A percentile compares a stretch with the other conserved stretches of the same genome.
Conservation (phyloP, 2,113 vertebrate genomes). For the Willisornis vidua region DNA sequence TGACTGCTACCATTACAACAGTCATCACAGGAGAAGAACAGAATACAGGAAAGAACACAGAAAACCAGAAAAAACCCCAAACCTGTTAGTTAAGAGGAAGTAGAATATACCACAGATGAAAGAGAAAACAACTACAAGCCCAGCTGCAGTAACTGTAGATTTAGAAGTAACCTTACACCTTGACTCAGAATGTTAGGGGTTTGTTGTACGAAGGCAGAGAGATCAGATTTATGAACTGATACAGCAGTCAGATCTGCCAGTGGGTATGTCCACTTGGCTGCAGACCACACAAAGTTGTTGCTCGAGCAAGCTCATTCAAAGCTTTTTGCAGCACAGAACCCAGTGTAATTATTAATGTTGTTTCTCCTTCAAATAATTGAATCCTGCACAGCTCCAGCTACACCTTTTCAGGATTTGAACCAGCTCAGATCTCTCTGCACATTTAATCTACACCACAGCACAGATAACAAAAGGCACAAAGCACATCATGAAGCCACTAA, state of each 20-base stretch:
- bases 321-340: not conserved
- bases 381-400: not conserved
- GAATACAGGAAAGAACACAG: not conserved
- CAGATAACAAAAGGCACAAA: not conserved
- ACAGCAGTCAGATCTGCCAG: not conserved
- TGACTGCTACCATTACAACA: not conserved
- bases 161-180: not conserved
- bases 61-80: not conserved
- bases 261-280: fast-evolving
- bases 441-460: not conserved
- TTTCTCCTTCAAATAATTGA: not conserved
- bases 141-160: not conserved
- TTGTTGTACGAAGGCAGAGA: not conserved
- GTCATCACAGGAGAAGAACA: not conserved
- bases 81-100: not conserved
- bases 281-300: not conserved
- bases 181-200: not conserved
- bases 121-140: not conserved
- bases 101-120: not conserved
- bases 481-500: fast-evolving
- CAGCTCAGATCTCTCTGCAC: not conserved
- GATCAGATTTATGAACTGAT: not conserved
- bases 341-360: not conserved
- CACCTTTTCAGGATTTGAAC: fast-evolving
- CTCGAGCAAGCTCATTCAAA: not conserved